Evolutionary conservation across 2,797 vertebrate species (phyloP), one percentile per base, ranked within the genome.

Genomic region (Ctenosaura bakeri): DNA sequence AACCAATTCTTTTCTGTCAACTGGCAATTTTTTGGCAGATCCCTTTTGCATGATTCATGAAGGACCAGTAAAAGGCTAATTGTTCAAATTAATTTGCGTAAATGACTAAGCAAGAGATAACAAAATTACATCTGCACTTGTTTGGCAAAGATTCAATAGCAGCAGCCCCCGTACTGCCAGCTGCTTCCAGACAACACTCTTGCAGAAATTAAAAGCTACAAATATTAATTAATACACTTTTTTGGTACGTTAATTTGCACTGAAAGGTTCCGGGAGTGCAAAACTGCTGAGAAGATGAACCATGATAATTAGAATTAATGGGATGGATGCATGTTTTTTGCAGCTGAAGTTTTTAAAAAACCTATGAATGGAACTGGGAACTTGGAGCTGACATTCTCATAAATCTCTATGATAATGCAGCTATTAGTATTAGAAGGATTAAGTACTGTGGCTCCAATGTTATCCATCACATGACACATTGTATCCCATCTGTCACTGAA

Each of bases 61-160:
- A 98, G 97, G 97, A 98, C 98, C 97, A 97, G 98, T 97, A 98
- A 98, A 98, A 98, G 98, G 98, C 98, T 99, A 99, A 99, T 98
- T 98, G 98, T 98, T 99, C 98, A 98, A 98, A 98, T 99, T 98
- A 98, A 99, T 99, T 99, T 98, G 98, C 96, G 97, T 98, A 98
- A 99, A 99, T 97, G 98, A 98, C 98, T 98, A 98, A 99, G 98
- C 98, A 98, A 98, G 98, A 99, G 98, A 99, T 99, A 99, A 99
- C 98, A 98, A 98, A 98, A 98, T 98, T 99, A 98, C 98, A 99
- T 99, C 98, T 98, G 98, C 98, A 98, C 98, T 98, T 98, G 97
- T 98, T 98, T 99, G 98, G 98, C 98, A 97, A 97, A 94, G 98
- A 98, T 98, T 99, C 98, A 99, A 97, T 97, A 97, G 97, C 95